Evolutionary conservation across 2,797 vertebrate species (phyloP), one percentile per base, ranked within the genome.

Genomic region (Poeciliopsis infans): DNA sequence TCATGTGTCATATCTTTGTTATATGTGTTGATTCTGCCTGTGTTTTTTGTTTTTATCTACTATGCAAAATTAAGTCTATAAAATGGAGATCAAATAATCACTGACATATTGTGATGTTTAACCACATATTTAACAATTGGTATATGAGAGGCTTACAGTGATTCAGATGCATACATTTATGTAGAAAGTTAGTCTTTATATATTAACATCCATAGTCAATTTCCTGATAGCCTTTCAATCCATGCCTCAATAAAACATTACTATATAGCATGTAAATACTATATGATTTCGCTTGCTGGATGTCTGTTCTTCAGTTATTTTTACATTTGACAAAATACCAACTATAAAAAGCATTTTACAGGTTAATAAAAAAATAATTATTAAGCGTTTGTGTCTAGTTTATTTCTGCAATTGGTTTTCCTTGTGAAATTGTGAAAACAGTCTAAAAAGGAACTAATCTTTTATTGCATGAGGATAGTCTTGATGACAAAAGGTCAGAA

Each of bases 31-130:
- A 0, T 78, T 78, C 18, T 39, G 64, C 4, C 33, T 74, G 5
- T 77, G 47, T 80, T 72, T 39, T 39, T 78, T 28, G 18, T 18
- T 61, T 72, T 59, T 49, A 13, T 33, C 5, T 33, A 5, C 71
- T 51, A 25, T 31, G 46, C 70, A 49, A 33, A 31, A 33, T 7
- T 1, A 41, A 66, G 31, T 39, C 31, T 16, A 49, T 12, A 23
- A 69, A 69, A 69, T 69, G 11, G n/a, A 69, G 3, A 69, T 69
- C 23, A 69, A 23, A 43, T 69, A 69, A 41, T 41, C 13, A 43
- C 10, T 25, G 11, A 23, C 7, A 10, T 20, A 39, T 39, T 43
- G 11, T 69, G 18, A 69, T 41, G 39, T 43, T 36, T 69, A 41
- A 25, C 11, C 36, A 68, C 25, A 25, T 69, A 69, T n/a, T 12